These are phyloP conservation scores for Drosophila affinis DNA, from an alignment of 2,888 invertebrate genomes.

Conservation along the genomic window DNA sequence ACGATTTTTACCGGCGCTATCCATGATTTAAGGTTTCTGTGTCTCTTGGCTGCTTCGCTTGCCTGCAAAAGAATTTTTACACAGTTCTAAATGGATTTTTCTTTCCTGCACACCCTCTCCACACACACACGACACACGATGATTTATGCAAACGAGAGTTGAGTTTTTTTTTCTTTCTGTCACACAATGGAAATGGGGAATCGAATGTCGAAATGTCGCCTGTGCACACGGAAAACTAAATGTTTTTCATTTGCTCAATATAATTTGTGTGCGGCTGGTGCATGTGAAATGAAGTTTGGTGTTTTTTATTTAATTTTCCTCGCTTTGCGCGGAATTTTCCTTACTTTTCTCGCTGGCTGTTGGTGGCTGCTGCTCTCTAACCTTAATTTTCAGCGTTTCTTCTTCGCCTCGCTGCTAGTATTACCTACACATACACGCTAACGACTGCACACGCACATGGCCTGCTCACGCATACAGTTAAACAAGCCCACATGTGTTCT, in stretches of 20 bases:
- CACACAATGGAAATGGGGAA: slow-evolving; percentile 21
- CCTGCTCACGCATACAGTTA: slow-evolving; percentile 42
- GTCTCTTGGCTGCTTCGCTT: slow-evolving; percentile 32
- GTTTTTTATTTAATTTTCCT: slow-evolving; percentile 35
- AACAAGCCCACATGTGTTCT: slow-evolving; percentile 69
- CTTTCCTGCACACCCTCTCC: slow-evolving; percentile 15
- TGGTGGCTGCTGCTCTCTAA: slow-evolving; percentile 74
- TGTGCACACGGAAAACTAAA: slow-evolving; percentile 1
- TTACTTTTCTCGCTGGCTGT: slow-evolving; percentile 61
- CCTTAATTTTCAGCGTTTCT: slow-evolving; percentile 81
- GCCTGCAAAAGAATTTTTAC: slow-evolving; percentile 36
- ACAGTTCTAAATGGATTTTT: slow-evolving; percentile 47
- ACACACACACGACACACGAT: slow-evolving; percentile 33
- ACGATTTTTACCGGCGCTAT: slow-evolving; percentile 84
- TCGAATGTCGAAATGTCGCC: not conserved
- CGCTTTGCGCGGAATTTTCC: slow-evolving; percentile 44
- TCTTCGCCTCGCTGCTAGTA: slow-evolving; percentile 67
- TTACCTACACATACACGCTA: slow-evolving; percentile 64
- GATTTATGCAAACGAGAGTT: slow-evolving; percentile 8
- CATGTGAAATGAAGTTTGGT: not conserved
- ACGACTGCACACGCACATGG: slow-evolving; percentile 40
- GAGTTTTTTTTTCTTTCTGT: slow-evolving; percentile 60
- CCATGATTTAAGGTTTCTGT: slow-evolving; percentile 75
- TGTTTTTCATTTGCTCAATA: slow-evolving; percentile 4
- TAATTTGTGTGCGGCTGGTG: not conserved